Percentiles rank a stretch among this genome's conserved stretches.
These are phyloP conservation scores for Synanthedon vespiformis DNA, from an alignment of 2,888 invertebrate genomes.

Conservation along the genomic window DNA sequence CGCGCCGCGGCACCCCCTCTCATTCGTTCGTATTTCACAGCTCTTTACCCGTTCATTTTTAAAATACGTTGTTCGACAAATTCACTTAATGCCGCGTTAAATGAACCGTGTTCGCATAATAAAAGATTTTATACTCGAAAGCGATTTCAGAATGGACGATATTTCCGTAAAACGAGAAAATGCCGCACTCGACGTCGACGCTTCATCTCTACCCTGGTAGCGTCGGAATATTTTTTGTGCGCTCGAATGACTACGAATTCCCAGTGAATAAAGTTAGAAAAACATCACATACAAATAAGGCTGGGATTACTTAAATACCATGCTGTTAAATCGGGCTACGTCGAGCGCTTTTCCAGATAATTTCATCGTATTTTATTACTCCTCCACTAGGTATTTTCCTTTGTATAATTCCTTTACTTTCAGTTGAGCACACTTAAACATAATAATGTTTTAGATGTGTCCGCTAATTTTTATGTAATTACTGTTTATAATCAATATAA, in stretches of 20 bases:
- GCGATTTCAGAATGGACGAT: constrained; percentile 58
- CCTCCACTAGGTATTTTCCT: neutral
- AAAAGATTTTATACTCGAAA: constrained; percentile 66
- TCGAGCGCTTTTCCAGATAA: neutral
- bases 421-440: neutral
- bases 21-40: constrained; percentile 34
- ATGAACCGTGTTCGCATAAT: constrained; percentile 66
- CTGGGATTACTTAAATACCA: constrained; percentile 20
- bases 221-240: constrained; percentile 38
- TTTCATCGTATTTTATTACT: neutral
- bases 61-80: constrained; percentile 66
- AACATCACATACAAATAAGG: constrained; percentile 38
- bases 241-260: constrained; percentile 28
- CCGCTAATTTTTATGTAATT: no score
- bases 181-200: constrained; percentile 30
- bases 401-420: neutral
- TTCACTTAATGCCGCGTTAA: constrained; percentile 67
- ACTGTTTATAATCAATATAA: no score
- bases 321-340: neutral
- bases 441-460: no score
- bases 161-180: constrained; percentile 47
- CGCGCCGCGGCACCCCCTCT: constrained; percentile 23
- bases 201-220: constrained; percentile 30
- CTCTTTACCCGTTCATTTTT: constrained; percentile 57
- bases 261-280: constrained; percentile 25